Evolutionary conservation across 2,113 vertebrate species (phyloP).

Genomic region (Malurus alboscapulatus): DNA sequence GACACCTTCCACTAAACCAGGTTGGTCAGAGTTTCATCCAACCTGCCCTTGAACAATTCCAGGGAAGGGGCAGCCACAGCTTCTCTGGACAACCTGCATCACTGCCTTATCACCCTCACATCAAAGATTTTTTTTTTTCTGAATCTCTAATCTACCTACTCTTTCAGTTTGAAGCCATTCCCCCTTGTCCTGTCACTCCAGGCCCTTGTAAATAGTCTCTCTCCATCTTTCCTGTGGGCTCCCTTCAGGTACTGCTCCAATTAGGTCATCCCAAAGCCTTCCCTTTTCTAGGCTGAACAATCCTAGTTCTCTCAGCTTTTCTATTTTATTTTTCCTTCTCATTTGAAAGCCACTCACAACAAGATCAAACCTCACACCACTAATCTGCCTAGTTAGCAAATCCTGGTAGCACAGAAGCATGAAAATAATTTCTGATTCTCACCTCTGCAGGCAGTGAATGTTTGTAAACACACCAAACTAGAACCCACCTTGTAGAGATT

Average conservation of each 20-base stretch:
- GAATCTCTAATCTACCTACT: neutral
- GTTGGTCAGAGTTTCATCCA: neutral
- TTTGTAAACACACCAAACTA: neutral
- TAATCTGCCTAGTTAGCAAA: neutral
- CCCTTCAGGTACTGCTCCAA: accelerated
- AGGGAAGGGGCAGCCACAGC: neutral
- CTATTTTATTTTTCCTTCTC: neutral
- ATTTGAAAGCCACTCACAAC: neutral
- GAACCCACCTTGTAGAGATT: neutral
- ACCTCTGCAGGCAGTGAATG: neutral
- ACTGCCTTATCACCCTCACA: neutral
- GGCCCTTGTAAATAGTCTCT: too few species aligned
- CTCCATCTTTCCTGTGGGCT: neutral
- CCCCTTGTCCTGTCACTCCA: neutral
- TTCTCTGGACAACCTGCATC: neutral
- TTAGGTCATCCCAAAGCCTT: neutral
- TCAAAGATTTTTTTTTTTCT: neutral
- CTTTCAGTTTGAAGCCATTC: neutral
- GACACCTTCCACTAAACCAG: neutral
- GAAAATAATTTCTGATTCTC: neutral
- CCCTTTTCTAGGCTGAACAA: neutral
- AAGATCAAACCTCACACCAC: neutral
- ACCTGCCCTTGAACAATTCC: neutral
- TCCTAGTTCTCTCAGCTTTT: neutral
- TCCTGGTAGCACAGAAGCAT: neutral